These are phyloP conservation scores for Brachionus paranguensis DNA, from an alignment of 1,140 invertebrate genomes.

Conservation along the genomic window DNA sequence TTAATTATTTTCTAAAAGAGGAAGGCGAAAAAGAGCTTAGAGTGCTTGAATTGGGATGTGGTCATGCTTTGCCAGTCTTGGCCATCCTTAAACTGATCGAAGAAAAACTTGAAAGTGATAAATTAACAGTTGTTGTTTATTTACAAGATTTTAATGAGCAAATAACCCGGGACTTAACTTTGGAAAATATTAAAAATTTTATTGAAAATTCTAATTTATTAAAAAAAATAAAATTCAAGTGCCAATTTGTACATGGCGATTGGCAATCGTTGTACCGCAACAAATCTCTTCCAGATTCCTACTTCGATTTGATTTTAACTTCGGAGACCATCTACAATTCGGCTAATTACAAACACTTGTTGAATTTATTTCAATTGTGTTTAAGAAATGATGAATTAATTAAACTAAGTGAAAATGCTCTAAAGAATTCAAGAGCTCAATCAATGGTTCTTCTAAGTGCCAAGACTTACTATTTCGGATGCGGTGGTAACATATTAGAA, in stretches of 20 bases:
- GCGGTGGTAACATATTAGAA: slow-evolving; percentile 32
- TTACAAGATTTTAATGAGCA: slow-evolving; percentile 36
- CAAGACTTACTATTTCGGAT: slow-evolving; percentile 37
- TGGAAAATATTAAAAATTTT: slow-evolving; percentile 12
- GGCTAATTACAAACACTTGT: slow-evolving; percentile 26
- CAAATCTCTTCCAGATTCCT: background rate
- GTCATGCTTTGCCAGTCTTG: slow-evolving; percentile 4
- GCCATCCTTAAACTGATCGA: background rate
- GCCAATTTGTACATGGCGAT: slow-evolving; percentile 27
- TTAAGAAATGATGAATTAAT: background rate
- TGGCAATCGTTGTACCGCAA: background rate
- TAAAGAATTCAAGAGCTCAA: slow-evolving; percentile 13
- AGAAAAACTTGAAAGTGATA: background rate
- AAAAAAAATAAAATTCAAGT: background rate
- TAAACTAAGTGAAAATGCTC: background rate
- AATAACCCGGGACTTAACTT: background rate
- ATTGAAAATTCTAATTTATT: background rate
- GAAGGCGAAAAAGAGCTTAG: background rate
- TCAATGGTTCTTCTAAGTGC: slow-evolving; percentile 17
- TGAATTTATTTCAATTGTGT: slow-evolving; percentile 33
- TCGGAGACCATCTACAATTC: slow-evolving; percentile 35
- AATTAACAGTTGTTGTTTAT: slow-evolving; percentile 7
- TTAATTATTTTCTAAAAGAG: background rate
- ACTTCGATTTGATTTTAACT: slow-evolving; percentile 27
- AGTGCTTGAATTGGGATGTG: slow-evolving; percentile 22